Evolutionary conservation across 2,113 vertebrate genomes (phyloP), one percentile per base, ranked within the genome.

Genomic region (Plestiodon gilberti): DNA sequence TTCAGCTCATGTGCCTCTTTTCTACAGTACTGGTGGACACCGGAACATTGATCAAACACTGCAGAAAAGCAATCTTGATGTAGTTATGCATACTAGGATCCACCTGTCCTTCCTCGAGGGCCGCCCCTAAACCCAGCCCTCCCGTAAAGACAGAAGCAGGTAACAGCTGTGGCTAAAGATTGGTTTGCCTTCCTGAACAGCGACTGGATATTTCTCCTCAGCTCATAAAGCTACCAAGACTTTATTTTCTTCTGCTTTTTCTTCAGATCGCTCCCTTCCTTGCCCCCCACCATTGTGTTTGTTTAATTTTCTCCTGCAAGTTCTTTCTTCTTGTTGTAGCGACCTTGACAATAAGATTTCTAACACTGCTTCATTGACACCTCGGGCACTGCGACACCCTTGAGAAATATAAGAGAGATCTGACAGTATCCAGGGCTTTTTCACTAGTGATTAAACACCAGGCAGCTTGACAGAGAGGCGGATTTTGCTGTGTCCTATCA

Each of bases 401-500:
- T 75, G 88, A 90, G 92, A 93, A 93, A 89, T 76, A 10, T 61
- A 87, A 82, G 11, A 76, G 25, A 78, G 81, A 77, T 87, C 83
- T 87, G 91, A 89, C 81, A 89, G 85, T 10, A 28, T 83, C 69
- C 43, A 92, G 71, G 81, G 88, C 93, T 84, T 84, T 90, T 89
- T 89, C 78, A 87, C 13, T 78, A 81, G 87, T 89, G 77, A 84
- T 89, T 92, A 94, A 93, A 95, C 90, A 86, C 90, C 94, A 89
- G 79, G 52, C 75, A 84, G 91, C 88, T 78, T 88, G 15, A 48
- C 76, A 76, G 62, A 89, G 71, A 0, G 86, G 79, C 76, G 33
- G 62, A 75, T 28, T 14, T 28, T 65, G 87, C 52, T 76, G 70
- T 87, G 83, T 88, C 4, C 20, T 7, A 2, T 20, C 77, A 10